phyloP scores from a whole-genome alignment of 2,113 vertebrate species.

The Todiramphus chloris region DNA sequence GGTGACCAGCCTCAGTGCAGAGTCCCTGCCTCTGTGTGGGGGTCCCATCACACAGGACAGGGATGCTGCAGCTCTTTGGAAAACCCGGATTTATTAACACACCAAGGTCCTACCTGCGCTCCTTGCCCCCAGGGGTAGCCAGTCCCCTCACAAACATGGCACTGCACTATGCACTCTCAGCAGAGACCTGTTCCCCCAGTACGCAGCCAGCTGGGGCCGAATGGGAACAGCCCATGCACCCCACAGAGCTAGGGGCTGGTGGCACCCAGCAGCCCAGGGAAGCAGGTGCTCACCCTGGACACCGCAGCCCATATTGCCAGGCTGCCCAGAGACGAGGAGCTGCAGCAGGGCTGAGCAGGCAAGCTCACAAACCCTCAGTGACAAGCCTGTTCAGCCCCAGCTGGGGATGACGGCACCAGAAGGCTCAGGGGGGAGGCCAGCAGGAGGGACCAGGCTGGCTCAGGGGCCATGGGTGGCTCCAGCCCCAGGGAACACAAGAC shows the following conservation, averaged over 20 bases:
- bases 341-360: rapidly evolving
- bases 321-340: not conserved
- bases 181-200: rapidly evolving
- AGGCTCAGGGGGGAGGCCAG: not conserved
- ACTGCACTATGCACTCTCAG: rapidly evolving
- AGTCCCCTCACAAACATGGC: rapidly evolving
- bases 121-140: not conserved
- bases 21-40: not conserved
- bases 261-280: not conserved
- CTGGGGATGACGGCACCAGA: not conserved
- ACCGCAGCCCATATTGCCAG: not conserved
- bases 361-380: not conserved
- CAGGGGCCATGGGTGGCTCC: rapidly evolving
- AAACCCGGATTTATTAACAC: slow-evolving; percentile 44
- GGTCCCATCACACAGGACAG: slow-evolving; percentile 37
- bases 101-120: not conserved
- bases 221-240: rapidly evolving
- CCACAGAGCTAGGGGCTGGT: rapidly evolving
- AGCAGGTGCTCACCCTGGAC: not conserved
- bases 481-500: not conserved
- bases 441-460: not conserved
- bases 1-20: rapidly evolving
- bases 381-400: not conserved
- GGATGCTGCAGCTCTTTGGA: not conserved
- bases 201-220: not conserved